These are phyloP conservation scores for Phenganax stokvisi DNA, from an alignment of 92 coral and sea anemone genomes.

Conservation along the genomic window DNA sequence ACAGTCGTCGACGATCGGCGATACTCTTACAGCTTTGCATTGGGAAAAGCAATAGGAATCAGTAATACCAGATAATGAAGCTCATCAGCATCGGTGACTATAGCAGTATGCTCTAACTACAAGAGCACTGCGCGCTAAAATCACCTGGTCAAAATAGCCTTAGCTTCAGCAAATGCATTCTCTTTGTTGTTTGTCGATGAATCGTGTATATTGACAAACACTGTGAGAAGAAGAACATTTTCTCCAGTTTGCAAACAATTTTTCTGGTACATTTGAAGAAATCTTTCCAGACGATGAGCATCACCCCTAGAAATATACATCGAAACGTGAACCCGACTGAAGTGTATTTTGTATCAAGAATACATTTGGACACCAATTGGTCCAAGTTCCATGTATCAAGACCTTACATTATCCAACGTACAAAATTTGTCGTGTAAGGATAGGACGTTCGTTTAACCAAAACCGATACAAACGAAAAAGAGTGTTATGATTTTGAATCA, in stretches of 20 bases:
- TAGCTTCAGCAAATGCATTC: slow-evolving; percentile 60
- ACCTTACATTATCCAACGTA: no score
- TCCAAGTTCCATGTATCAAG: no score
- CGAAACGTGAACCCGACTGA: not conserved
- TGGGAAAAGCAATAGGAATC: no score
- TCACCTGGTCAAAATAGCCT: slow-evolving; percentile 77
- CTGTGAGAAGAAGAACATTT: slow-evolving; percentile 84
- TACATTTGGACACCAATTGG: no score
- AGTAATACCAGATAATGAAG: no score
- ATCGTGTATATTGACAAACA: slow-evolving; percentile 73
- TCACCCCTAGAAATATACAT: slow-evolving; percentile 33
- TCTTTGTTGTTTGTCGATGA: slow-evolving; percentile 43
- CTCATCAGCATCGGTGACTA: no score
- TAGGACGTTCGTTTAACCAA: no score
- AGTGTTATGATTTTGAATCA: no score
- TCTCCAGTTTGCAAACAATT: slow-evolving; percentile 93
- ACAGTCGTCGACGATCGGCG: no score
- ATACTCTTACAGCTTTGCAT: no score
- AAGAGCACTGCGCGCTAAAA: not conserved
- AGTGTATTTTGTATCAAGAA: not conserved
- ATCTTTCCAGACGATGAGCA: slow-evolving; percentile 53
- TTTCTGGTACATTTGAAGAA: slow-evolving; percentile 80
- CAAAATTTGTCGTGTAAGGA: no score
- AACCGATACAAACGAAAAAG: no score
- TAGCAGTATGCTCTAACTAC: not conserved